Evolutionary conservation across 64 coral and sea anemone species (phyloP).

Genomic region (Actinia tenebrosa): DNA sequence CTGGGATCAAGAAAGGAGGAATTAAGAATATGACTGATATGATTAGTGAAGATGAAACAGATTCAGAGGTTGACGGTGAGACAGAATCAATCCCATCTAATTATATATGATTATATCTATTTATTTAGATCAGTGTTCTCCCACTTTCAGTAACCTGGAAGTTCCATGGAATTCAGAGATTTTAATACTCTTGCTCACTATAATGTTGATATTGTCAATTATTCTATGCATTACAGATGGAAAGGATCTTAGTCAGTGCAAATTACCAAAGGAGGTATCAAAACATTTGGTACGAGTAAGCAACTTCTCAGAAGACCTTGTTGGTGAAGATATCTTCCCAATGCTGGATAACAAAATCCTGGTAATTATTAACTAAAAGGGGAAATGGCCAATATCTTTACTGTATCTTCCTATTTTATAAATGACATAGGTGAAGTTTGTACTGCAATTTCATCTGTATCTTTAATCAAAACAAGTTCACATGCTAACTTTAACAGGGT

Average conservation of each 20-base stretch:
- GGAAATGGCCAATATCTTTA: no score
- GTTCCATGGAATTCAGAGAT: neutral
- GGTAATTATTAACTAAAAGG: neutral
- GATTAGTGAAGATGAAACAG: conserved; percentile 7
- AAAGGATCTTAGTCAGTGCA: conserved; percentile 67
- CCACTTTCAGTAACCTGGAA: no score
- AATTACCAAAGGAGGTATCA: conserved; percentile 59
- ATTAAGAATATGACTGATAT: conserved; percentile 14
- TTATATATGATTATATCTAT: no score
- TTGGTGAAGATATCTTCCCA: conserved; percentile 80
- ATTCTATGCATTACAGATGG: conserved; percentile 56
- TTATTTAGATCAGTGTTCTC: no score
- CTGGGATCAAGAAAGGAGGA: conserved; percentile 54
- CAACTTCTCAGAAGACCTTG: conserved; percentile 74
- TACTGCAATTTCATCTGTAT: no score
- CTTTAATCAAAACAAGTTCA: no score
- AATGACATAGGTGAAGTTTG: no score
- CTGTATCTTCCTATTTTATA: no score
- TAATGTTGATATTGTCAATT: neutral
- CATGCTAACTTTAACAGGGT: no score
- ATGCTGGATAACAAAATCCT: neutral
- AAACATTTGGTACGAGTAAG: conserved; percentile 62
- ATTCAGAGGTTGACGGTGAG: neutral
- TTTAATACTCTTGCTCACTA: no score
- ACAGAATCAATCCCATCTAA: no score